Percentiles rank a stretch among this genome's conserved stretches.
phyloP scores from a whole-genome alignment of 1,140 invertebrate species.

The Calliopsis andreniformis region DNA sequence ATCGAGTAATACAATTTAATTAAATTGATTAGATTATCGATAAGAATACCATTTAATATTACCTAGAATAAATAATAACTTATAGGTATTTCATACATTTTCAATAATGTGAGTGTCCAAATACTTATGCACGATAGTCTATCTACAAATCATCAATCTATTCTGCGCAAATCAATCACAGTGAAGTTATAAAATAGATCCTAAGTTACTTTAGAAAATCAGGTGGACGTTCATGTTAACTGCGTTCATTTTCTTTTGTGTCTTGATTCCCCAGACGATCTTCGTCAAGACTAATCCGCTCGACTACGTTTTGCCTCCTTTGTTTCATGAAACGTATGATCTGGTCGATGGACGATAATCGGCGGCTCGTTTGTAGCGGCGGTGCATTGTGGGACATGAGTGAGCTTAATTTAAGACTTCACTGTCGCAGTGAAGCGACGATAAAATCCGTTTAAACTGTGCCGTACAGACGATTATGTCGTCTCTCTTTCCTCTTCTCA shows the following conservation, averaged over 20 bases:
- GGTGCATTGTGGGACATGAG: constrained; percentile 16
- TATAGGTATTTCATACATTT: too few relatives aligned
- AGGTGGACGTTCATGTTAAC: background rate
- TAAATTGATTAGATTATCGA: too few relatives aligned
- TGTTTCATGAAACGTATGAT: constrained; percentile 39
- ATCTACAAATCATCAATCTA: too few relatives aligned
- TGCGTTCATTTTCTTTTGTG: constrained; percentile 3
- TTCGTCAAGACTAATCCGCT: constrained; percentile 6
- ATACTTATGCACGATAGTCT: too few relatives aligned
- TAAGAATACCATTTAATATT: too few relatives aligned
- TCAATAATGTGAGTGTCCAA: too few relatives aligned
- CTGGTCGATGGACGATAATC: constrained; percentile 43
- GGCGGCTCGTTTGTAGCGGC: constrained; percentile 34
- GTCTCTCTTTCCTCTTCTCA: constrained; percentile 2
- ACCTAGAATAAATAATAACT: too few relatives aligned
- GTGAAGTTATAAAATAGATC: background rate
- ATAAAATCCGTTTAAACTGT: constrained; percentile 54
- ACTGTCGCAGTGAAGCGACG: constrained; percentile 1
- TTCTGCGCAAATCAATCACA: background rate
- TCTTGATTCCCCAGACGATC: constrained; percentile 1
- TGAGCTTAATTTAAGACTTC: constrained; percentile 56
- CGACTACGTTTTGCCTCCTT: constrained; percentile 27
- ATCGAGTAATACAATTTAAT: too few relatives aligned
- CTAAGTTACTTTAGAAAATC: background rate
- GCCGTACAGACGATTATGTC: constrained; percentile 11